These are phyloP conservation scores for Chamaetylas fuelleborni DNA, from an alignment of 2,113 vertebrate genomes.

Conservation along the genomic window DNA sequence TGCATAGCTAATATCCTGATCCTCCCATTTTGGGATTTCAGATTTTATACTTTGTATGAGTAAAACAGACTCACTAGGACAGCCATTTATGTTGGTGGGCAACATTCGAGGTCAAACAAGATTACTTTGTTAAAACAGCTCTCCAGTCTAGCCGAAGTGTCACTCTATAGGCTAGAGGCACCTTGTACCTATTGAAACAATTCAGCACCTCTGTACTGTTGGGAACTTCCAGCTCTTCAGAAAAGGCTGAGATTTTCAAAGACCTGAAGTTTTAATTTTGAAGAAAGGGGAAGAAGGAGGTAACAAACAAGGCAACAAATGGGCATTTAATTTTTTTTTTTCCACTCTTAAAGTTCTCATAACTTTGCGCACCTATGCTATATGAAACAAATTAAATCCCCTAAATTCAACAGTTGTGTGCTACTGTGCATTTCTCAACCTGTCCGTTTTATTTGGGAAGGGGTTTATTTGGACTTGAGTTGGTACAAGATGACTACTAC, in stretches of 20 bases:
- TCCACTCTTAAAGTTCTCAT: not conserved
- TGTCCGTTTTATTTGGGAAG: not conserved
- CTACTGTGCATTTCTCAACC: not conserved
- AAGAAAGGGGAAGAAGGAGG: not conserved
- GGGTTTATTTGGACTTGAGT: not conserved
- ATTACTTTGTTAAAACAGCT: not conserved
- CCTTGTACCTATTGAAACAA: not conserved
- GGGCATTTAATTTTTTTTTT: not conserved
- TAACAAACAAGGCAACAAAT: not conserved
- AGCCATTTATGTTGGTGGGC: not conserved
- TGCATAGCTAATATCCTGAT: not conserved
- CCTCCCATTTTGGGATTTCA: not conserved
- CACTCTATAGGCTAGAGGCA: not conserved
- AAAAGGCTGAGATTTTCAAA: not conserved
- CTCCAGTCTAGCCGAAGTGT: not conserved
- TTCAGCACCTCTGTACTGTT: not conserved
- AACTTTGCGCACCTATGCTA: not conserved
- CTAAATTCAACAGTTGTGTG: not conserved
- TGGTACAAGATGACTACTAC: not conserved
- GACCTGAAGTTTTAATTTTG: not conserved
- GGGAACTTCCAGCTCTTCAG: not conserved
- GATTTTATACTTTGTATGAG: not conserved
- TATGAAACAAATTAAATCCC: not conserved
- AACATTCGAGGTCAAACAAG: not conserved
- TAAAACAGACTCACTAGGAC: not conserved